Conservation (phyloP, 2,113 vertebrate genomes). For the Hassar affinis region DNA sequence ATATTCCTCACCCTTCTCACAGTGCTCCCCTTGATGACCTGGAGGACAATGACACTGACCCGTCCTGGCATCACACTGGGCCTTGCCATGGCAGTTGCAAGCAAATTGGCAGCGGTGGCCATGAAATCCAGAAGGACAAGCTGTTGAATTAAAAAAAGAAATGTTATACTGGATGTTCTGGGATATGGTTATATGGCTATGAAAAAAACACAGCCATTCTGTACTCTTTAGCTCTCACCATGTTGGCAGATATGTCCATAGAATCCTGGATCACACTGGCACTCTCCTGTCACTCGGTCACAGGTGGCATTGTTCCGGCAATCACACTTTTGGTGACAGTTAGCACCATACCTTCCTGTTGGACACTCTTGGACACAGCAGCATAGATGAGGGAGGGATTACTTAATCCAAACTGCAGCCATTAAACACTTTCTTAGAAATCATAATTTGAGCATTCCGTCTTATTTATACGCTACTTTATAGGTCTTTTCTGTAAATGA, state of each 20-base stretch:
- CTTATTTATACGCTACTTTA: no score
- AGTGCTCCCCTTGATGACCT: slow-evolving; percentile 74
- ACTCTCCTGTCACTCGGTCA: slow-evolving; percentile 74
- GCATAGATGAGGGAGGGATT: not conserved
- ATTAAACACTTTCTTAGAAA: not conserved
- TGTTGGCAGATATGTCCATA: slow-evolving; percentile 90
- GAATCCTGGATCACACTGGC: slow-evolving; percentile 77
- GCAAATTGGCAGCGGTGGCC: slow-evolving; percentile 75
- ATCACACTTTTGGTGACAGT: slow-evolving; percentile 78
- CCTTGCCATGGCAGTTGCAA: slow-evolving; percentile 79
- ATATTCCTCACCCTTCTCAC: slow-evolving; percentile 66
- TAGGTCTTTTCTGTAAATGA: not conserved
- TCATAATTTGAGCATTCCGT: not conserved
- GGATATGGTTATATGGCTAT: not conserved
- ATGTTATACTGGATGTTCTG: not conserved
- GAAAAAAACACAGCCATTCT: not conserved
- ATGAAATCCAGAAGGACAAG: slow-evolving; percentile 82
- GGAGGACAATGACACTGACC: slow-evolving; percentile 81
- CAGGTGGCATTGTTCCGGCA: slow-evolving; percentile 80
- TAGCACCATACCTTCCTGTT: slow-evolving; percentile 73
- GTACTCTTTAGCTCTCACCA: slow-evolving; percentile 69
- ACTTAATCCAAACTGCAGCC: not conserved
- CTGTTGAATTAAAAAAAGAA: slow-evolving; percentile 57
- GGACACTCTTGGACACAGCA: slow-evolving; percentile 75
- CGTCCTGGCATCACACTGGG: slow-evolving; percentile 73